Evolutionary conservation across 2,113 vertebrate genomes (phyloP).

Genomic region (Labeo catla): DNA sequence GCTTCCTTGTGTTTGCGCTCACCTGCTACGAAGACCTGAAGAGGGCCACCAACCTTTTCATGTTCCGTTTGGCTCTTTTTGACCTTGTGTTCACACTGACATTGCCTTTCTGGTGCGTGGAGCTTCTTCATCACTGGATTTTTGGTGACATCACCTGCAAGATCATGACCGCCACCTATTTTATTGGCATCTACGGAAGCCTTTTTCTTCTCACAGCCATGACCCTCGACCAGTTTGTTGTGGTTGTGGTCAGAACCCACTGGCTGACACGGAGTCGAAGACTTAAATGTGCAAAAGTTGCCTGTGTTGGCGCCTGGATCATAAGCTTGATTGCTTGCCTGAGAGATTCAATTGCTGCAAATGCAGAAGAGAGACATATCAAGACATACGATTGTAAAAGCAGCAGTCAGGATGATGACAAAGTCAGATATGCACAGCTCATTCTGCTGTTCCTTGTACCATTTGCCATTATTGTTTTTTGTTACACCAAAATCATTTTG

Average conservation of each 20-base stretch:
- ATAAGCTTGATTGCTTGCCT: slow-evolving; percentile 68
- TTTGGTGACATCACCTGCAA: slow-evolving; percentile 74
- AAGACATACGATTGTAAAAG: not conserved
- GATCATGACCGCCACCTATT: slow-evolving; percentile 66
- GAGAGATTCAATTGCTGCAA: slow-evolving; percentile 61
- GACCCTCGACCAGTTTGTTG: slow-evolving; percentile 76
- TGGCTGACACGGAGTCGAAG: slow-evolving; percentile 57
- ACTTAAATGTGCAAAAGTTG: slow-evolving; percentile 52
- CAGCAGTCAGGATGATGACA: accelerated
- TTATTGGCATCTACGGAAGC: slow-evolving; percentile 74
- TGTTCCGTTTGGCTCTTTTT: slow-evolving; percentile 77
- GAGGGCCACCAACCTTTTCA: slow-evolving; percentile 75
- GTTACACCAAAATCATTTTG: slow-evolving; percentile 75
- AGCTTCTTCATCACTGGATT: slow-evolving; percentile 69
- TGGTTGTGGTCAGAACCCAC: slow-evolving; percentile 70
- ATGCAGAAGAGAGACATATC: not conserved
- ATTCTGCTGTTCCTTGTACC: slow-evolving; percentile 74
- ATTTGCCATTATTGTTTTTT: slow-evolving; percentile 72
- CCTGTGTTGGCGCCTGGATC: slow-evolving; percentile 68
- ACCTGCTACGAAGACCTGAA: slow-evolving; percentile 64
- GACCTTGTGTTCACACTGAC: slow-evolving; percentile 78
- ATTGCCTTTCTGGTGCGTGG: slow-evolving; percentile 75
- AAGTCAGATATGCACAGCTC: slow-evolving; percentile 66
- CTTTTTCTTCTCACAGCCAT: slow-evolving; percentile 79
- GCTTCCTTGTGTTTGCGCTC: slow-evolving; percentile 60